Conservation (phyloP, 2,888 invertebrate genomes). For the Plagodis dolabraria region DNA sequence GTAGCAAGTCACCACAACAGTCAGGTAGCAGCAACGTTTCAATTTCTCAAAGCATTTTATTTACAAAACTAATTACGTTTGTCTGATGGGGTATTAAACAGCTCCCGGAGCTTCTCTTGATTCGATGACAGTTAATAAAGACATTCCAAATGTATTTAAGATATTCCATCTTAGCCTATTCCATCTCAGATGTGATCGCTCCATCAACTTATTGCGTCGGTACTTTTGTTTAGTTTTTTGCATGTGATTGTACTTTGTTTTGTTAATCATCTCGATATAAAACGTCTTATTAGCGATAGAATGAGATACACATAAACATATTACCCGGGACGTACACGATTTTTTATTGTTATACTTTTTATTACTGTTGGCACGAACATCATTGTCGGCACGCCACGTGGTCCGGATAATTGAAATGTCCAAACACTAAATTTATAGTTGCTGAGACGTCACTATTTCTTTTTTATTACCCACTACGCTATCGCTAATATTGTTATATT, state of each 20-base stretch:
- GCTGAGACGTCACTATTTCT: slow-evolving; percentile 65
- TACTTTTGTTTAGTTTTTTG: slow-evolving; percentile 48
- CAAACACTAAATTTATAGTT: slow-evolving; percentile 80
- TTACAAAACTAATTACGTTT: slow-evolving; percentile 85
- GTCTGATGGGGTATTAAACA: slow-evolving; percentile 80
- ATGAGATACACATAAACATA: slow-evolving; percentile 55
- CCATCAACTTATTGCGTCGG: slow-evolving; percentile 61
- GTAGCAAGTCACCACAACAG: slow-evolving; percentile 76
- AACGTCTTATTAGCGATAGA: slow-evolving; percentile 54
- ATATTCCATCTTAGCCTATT: slow-evolving; percentile 58
- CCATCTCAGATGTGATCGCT: slow-evolving; percentile 65
- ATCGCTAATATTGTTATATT: slow-evolving; percentile 38
- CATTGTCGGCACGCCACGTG: slow-evolving; percentile 79
- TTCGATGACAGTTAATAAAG: slow-evolving; percentile 83
- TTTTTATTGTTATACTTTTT: slow-evolving; percentile 57
- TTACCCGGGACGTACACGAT: slow-evolving; percentile 51
- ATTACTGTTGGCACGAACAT: slow-evolving; percentile 79
- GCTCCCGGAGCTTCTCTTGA: slow-evolving; percentile 74
- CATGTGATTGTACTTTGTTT: slow-evolving; percentile 49
- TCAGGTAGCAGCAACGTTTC: slow-evolving; percentile 82
- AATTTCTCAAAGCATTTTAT: slow-evolving; percentile 84
- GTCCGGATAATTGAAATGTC: slow-evolving; percentile 82
- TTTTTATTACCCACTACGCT: slow-evolving; percentile 60
- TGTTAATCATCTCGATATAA: slow-evolving; percentile 49
- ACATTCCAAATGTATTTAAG: slow-evolving; percentile 77